These are phyloP conservation scores for Hemiprocne comata DNA, from an alignment of 2,113 vertebrate genomes.

Conservation along the genomic window DNA sequence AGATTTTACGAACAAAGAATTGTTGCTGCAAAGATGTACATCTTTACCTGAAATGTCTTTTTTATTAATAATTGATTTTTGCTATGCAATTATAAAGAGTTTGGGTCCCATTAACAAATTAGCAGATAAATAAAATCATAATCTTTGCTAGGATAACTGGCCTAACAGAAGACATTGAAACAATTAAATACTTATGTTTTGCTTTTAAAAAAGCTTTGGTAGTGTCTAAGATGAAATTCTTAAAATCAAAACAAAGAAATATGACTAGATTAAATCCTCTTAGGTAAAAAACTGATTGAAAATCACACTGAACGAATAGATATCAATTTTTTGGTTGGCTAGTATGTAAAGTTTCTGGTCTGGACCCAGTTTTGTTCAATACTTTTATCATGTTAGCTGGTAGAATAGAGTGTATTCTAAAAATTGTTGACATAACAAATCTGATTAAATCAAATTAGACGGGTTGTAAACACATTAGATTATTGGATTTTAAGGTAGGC, in stretches of 20 bases:
- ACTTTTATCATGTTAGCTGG: not conserved
- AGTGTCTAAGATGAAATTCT: not conserved
- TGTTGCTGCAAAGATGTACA: not conserved
- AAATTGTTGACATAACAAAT: not conserved
- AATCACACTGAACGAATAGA: not conserved
- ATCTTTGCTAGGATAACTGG: not conserved
- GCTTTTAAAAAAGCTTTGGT: not conserved
- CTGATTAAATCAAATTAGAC: not conserved
- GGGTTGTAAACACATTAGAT: not conserved
- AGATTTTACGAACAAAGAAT: constrained; percentile 27
- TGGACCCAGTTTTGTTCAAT: not conserved
- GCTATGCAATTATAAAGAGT: not conserved
- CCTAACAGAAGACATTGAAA: not conserved
- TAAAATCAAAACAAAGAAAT: not conserved
- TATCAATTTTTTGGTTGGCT: not conserved
- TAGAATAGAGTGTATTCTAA: not conserved
- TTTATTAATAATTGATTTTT: constrained; percentile 40
- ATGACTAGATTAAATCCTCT: not conserved
- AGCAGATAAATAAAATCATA: not conserved
- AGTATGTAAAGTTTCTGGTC: not conserved
- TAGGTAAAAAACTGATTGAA: not conserved
- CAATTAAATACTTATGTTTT: not conserved
- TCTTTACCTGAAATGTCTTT: constrained; percentile 9
- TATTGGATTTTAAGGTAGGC: not conserved
- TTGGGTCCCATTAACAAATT: constrained; percentile 20